Evolutionary conservation across 2,888 invertebrate genomes (phyloP), one percentile per base, ranked within the genome.

Genomic region (Notodonta ziczac): DNA sequence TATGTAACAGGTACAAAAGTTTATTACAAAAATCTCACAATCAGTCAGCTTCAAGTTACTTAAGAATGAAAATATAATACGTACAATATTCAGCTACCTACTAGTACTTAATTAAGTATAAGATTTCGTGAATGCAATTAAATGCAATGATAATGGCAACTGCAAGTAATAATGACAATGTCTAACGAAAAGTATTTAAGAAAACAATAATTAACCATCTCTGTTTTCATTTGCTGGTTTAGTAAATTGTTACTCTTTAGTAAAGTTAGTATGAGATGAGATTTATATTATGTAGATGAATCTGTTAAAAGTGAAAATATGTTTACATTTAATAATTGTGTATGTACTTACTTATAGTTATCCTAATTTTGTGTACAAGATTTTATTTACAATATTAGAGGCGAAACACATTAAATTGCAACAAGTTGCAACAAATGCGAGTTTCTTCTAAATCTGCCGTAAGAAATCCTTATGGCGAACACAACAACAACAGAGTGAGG

Each of bases 1-100:
- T 56, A 24, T 50, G 48, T 77, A 85, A 87, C 88, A 88, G 86
- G 87, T 88, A 88, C 88, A 88, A 87, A 86, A 87, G 79, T 86
- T 87, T 85, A 84, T 81, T 85, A 80, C 69, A 76, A 83, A 83
- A 81, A 85, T 82, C 77, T 81, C 79, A 81, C 76, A 80, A 76
- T 87, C 85, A 86, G 85, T 87, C 84, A 75, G 72, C 74, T 78
- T 79, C 72, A 78, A 74, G 71, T 74, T 78, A 78, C 72, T 77
- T 67, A 74, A 24, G 24, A 24, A 24, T 24, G 58, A 61, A 63
- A 68, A 67, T 70, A 66, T 67, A 63, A 65, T 58, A 58, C 54
- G 56, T 58, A 62, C 39, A 65, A 71, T 57, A 64, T 68, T 67
- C 60, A 65, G 59, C 59, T 62, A 63, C 57, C 60, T 62, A 63